Conservation (phyloP, 2,888 invertebrate species). For the Lamellibrachia columna region DNA sequence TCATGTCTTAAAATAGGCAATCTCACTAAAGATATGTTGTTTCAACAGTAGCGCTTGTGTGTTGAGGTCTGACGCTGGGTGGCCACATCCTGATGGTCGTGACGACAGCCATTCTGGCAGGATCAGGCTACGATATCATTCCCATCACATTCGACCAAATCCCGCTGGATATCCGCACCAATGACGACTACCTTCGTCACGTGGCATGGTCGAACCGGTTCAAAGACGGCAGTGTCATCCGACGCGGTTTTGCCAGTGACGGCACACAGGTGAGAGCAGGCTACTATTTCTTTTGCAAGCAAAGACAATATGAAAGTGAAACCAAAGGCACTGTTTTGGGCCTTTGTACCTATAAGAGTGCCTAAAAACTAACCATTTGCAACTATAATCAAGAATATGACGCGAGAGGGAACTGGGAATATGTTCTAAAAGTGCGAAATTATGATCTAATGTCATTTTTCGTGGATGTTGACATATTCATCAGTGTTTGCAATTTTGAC, state of each 20-base stretch:
- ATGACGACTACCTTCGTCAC: conserved; percentile 46
- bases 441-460: too few species aligned
- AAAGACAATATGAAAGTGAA: background rate
- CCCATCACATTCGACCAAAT: conserved; percentile 36
- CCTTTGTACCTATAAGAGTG: too few species aligned
- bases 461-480: too few species aligned
- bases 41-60: background rate
- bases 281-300: background rate
- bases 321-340: too few species aligned
- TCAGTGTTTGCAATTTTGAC: too few species aligned
- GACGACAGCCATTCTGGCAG: conserved; percentile 32
- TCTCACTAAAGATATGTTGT: too few species aligned
- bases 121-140: conserved; percentile 37
- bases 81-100: conserved; percentile 34
- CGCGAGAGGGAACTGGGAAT: too few species aligned
- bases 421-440: too few species aligned
- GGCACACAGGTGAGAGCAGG: background rate
- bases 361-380: too few species aligned
- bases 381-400: too few species aligned
- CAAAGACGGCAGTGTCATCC: conserved; percentile 24
- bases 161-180: conserved; percentile 48
- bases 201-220: conserved; percentile 45
- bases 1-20: too few species aligned
- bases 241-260: background rate
- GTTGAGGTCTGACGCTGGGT: conserved; percentile 27